Evolutionary conservation across 2,113 vertebrate genomes (phyloP).

Genomic region (Cheirogaleus medius): DNA sequence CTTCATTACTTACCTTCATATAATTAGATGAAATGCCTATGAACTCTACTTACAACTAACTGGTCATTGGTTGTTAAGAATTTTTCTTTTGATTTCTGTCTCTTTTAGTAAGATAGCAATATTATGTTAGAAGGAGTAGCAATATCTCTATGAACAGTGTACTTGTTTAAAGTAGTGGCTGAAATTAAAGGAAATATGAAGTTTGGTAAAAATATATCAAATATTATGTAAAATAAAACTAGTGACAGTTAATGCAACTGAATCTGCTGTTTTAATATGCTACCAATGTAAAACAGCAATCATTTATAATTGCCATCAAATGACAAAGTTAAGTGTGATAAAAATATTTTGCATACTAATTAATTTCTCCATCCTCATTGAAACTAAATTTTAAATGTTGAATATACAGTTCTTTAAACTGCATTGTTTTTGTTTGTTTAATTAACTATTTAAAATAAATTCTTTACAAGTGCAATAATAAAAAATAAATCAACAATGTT

Average conservation of each 20-base stretch:
- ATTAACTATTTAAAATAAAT: constrained; percentile 28
- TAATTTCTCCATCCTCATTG: not conserved
- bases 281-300: not conserved
- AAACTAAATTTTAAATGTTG: constrained; percentile 47
- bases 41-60: not conserved
- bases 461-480: not conserved
- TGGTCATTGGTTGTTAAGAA: not conserved
- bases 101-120: not conserved
- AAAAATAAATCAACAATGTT: not conserved
- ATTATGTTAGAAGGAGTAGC: not conserved
- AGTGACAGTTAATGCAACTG: not conserved
- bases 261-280: constrained; percentile 43
- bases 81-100: not conserved
- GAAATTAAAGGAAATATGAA: not conserved
- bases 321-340: constrained; percentile 23
- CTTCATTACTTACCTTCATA: not conserved
- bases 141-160: not conserved
- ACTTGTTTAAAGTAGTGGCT: not conserved
- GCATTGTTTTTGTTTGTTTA: constrained; percentile 44
- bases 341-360: constrained; percentile 49
- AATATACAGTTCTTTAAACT: not conserved
- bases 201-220: constrained; percentile 14
- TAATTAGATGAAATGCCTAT: not conserved
- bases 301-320: constrained; percentile 54
- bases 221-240: constrained; percentile 1